Evolutionary conservation across 1,140 invertebrate species (phyloP).

Genomic region (Zaprionus gabonicus): DNA sequence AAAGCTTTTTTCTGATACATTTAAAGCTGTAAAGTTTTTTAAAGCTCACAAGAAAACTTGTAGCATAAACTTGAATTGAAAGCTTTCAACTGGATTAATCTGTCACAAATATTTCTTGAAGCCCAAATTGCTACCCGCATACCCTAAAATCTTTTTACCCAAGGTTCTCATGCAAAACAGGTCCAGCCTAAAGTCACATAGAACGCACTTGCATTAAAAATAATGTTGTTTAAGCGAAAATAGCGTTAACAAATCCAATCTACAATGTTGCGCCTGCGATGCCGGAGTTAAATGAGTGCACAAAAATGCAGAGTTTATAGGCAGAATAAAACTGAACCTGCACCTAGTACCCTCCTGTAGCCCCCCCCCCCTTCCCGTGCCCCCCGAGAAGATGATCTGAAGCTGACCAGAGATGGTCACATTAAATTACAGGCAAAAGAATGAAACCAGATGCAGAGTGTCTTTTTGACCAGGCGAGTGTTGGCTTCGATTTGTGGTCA

Average conservation of each 20-base stretch:
- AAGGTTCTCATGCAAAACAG: neutral
- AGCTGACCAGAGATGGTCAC: conserved; percentile 44
- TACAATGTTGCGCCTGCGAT: conserved; percentile 12
- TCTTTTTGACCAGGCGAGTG: neutral
- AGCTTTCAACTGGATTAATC: too few relatives aligned
- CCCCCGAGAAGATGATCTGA: neutral
- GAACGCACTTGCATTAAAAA: conserved; percentile 41
- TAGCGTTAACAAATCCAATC: conserved; percentile 51
- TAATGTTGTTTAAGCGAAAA: conserved; percentile 51
- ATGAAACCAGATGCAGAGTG: conserved; percentile 49
- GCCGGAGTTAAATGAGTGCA: conserved; percentile 31
- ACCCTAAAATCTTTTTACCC: too few relatives aligned
- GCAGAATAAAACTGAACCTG: too few relatives aligned
- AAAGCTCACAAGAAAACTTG: too few relatives aligned
- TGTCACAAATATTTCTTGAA: neutral
- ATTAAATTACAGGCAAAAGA: conserved; percentile 71
- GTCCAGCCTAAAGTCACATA: conserved; percentile 29
- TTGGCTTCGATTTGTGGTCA: conserved; percentile 49
- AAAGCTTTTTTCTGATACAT: too few relatives aligned
- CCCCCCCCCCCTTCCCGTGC: too few relatives aligned
- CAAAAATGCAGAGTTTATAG: neutral
- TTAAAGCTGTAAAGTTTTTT: too few relatives aligned
- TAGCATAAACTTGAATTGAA: too few relatives aligned
- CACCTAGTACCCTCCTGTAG: too few relatives aligned
- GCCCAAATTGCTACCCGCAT: too few relatives aligned